Evolutionary conservation across 2,113 vertebrate genomes (phyloP), one percentile per base, ranked within the genome.

Genomic region (Xenopus borealis): DNA sequence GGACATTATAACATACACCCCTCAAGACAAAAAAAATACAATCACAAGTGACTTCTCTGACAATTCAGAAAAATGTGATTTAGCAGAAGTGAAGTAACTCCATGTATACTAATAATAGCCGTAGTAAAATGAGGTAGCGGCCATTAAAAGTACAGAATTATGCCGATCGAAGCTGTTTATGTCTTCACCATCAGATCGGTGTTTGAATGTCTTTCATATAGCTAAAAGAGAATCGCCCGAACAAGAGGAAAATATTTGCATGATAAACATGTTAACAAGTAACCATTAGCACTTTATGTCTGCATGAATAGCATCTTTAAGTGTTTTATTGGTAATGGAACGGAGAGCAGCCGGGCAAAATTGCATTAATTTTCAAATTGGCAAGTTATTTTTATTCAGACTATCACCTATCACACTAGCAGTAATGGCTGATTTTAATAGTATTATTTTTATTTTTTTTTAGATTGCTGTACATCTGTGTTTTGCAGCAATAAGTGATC

Each of bases 271-370:
- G 83, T 85, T 88, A 89, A 86, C 87, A 88, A 86, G 86, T 87
- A 85, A 81, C 88, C 86, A 85, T 89, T 88, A 89, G 83, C 85
- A 85, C 85, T 89, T 91, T 82, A 83, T 86, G 82, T 85, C 82
- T 85, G 85, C 83, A 79, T 86, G 87, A 89, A 83, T 82, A 85
- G 81, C 84, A 84, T 81, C 86, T 87, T 82, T 78, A 85, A 88
- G 82, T 87, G 78, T 84, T 89, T 89, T 88, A 84, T 83, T 85
- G 81, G 83, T 87, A 86, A 83, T 81, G 80, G 80, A 86, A 80
- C 71, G 79, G 81, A 83, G 78, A 81, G 63, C 69, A 80, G 80
- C 72, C 70, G 79, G 82, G 82, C 70, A 80, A 85, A 84, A 85
- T 67, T 77, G 65, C 72, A 81, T 84, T 85, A n/a, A 5, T 85